Evolutionary conservation across 2,888 invertebrate species (phyloP).

Genomic region (Microplitis deprimator): DNA sequence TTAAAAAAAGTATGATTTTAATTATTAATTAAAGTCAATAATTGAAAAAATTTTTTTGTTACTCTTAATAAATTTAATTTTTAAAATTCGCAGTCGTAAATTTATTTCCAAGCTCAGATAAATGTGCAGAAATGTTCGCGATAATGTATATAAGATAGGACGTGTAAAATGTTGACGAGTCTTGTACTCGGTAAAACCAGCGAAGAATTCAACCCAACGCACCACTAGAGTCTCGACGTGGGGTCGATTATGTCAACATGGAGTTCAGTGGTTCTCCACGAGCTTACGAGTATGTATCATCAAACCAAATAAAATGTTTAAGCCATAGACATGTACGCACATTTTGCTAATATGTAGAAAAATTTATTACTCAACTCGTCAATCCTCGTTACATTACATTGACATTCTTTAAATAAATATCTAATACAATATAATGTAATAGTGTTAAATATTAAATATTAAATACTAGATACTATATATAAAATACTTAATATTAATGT

Average conservation of each 20-base stretch:
- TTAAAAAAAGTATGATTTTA: too few species aligned
- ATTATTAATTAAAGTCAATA: too few species aligned
- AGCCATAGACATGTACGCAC: not conserved
- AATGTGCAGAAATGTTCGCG: slow-evolving; percentile 34
- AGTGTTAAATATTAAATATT: slow-evolving; percentile 10
- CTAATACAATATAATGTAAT: not conserved
- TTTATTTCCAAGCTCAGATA: slow-evolving; percentile 46
- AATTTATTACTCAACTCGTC: slow-evolving; percentile 5
- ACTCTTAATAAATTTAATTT: not conserved
- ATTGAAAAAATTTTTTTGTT: not conserved
- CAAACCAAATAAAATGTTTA: not conserved
- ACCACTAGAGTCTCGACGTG: slow-evolving; percentile 46
- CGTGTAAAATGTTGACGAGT: slow-evolving; percentile 34
- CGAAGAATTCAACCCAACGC: slow-evolving; percentile 19
- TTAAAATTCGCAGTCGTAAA: slow-evolving; percentile 30
- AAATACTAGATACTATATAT: slow-evolving; percentile 8
- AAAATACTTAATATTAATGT: not conserved
- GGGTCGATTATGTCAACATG: slow-evolving; percentile 60
- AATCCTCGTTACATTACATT: not conserved
- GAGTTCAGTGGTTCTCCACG: slow-evolving; percentile 56
- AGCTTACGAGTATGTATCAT: slow-evolving; percentile 13
- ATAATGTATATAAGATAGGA: slow-evolving; percentile 38
- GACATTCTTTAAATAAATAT: slow-evolving; percentile 2
- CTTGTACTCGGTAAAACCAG: slow-evolving; percentile 24
- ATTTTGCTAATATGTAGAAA: not conserved